Percentiles rank a stretch among this genome's conserved stretches.
These are phyloP conservation scores for Leucoraja erinaceus DNA, from an alignment of 2,113 vertebrate species.

Conservation along the genomic window DNA sequence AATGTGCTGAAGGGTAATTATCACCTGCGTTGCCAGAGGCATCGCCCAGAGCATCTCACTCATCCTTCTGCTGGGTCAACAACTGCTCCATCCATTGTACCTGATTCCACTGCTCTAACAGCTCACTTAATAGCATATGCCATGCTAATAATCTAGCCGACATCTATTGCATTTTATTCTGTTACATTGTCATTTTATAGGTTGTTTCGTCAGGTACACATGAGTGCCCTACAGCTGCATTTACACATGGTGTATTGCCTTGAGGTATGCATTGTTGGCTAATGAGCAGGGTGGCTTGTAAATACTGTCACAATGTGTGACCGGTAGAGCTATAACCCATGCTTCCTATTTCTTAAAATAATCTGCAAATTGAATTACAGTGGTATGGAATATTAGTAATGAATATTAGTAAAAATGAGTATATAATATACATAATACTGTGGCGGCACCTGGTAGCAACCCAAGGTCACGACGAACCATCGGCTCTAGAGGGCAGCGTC, in stretches of 20 bases:
- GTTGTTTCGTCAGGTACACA: neutral
- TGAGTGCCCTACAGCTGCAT: neutral
- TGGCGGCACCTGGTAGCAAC: too few relatives aligned
- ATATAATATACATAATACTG: too few relatives aligned
- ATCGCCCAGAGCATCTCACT: neutral
- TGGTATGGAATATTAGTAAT: neutral
- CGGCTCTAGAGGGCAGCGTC: too few relatives aligned
- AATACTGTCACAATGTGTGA: neutral
- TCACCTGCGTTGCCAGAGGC: neutral
- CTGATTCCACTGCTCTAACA: neutral
- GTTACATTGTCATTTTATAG: neutral
- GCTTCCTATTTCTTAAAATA: neutral
- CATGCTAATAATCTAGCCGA: neutral
- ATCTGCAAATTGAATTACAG: neutral
- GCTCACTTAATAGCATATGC: neutral
- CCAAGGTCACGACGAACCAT: too few relatives aligned
- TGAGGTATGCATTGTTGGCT: neutral
- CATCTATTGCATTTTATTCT: neutral
- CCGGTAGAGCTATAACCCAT: neutral
- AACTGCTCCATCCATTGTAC: neutral
- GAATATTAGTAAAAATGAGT: too few relatives aligned
- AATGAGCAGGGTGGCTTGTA: neutral
- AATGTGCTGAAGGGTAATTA: slow-evolving; percentile 32
- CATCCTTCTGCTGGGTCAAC: slow-evolving; percentile 23
- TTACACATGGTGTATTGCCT: neutral